Evolutionary conservation across 2,797 vertebrate species (phyloP).

Genomic region (Peromyscus aztecus): DNA sequence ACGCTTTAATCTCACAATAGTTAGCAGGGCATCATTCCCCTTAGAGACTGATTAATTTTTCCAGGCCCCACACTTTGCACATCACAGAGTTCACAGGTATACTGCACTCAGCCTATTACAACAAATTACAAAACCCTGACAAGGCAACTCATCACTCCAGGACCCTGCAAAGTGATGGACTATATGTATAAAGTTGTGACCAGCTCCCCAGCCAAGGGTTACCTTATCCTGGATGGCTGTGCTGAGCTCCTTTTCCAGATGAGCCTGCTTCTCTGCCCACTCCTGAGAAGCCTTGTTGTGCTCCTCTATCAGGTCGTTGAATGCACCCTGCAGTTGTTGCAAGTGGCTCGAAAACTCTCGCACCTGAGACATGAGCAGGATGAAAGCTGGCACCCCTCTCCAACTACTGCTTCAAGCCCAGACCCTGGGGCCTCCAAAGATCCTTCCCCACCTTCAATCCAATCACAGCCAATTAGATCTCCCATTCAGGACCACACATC

Average conservation of each 20-base stretch:
- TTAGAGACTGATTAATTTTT: background rate
- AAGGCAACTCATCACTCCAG: background rate
- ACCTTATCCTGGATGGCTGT: slow-evolving; percentile 89
- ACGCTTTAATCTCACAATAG: background rate
- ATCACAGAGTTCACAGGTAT: background rate
- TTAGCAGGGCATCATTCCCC: background rate
- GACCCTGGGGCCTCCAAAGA: background rate
- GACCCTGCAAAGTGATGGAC: background rate
- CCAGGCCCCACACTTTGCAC: background rate
- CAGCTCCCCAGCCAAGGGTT: background rate
- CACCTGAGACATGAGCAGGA: slow-evolving; percentile 81
- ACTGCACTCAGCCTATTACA: background rate
- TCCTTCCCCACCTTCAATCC: background rate
- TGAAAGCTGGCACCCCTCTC: background rate
- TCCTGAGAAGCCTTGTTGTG: slow-evolving; percentile 86
- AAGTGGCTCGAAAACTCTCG: slow-evolving; percentile 88
- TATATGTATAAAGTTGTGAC: background rate
- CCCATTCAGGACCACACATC: background rate
- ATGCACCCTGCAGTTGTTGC: slow-evolving; percentile 87
- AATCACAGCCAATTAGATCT: background rate
- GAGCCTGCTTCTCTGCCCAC: slow-evolving; percentile 84
- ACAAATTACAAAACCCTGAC: background rate
- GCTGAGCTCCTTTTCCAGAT: slow-evolving; percentile 87
- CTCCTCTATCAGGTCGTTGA: slow-evolving; percentile 88
- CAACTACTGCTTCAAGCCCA: background rate